Evolutionary conservation across 2,888 invertebrate species (phyloP), one percentile per base, ranked within the genome.

Genomic region (Cheilosia vernalis): DNA sequence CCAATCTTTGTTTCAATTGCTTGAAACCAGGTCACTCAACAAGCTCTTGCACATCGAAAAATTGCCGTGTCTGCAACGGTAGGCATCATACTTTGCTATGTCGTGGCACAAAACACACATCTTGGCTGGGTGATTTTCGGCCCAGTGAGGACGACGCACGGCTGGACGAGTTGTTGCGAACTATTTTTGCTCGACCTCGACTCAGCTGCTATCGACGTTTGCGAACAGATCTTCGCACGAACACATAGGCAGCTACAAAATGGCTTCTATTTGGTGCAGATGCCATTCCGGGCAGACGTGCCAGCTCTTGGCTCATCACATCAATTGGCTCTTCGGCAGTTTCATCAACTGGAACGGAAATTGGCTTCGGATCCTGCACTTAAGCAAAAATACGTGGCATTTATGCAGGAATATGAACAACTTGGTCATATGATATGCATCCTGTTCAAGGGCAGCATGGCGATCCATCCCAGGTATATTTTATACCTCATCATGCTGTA

Each of bases 401-500:
- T 27, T 30, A 30, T 30, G 30, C 15, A 7, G 9, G 56, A 56
- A 10, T 33, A 56, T 19, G 10, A 56, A 56, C 17, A 56, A 56
- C n/a, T 56, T 56, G 56, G 56, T 4, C 19, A 56, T 10, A 56
- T 56, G 56, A 56, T 10, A 56, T 56, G 56, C 37, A 56, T 56
- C 33, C 37, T 5, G 56, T 56, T 19, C 17, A 27, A 17, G 17
- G 33, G 1, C 17, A 17, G 9, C 19, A 33, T 33, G 33, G 56
- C 37, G 17, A 56, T 33, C 56, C 56, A 56, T 63, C 47, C 0
- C 44, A 61, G n/a, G 61, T 10, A 44, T 74, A 66, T 42, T 76
- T 60, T 42, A 78, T 85, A 15, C 66, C 79, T 21, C 76, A 85
- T 53, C 80, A 80, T 40, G 79, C 78, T 5, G 86, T 80, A 3